These are phyloP conservation scores for Sisor rabdophorus DNA, from an alignment of 2,113 vertebrate species.

Conservation along the genomic window DNA sequence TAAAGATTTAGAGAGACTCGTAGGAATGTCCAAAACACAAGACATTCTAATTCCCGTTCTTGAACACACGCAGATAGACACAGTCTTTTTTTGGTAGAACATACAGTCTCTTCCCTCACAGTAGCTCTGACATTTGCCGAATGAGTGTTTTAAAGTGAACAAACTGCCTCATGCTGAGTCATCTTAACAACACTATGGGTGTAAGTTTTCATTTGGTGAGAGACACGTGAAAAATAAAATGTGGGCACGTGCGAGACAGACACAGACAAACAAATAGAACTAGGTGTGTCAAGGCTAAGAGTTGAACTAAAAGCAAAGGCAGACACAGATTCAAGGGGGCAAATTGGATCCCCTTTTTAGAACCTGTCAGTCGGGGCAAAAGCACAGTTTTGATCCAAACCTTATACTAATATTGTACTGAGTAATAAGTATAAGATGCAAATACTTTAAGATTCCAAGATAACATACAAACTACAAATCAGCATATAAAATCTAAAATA, in stretches of 20 bases:
- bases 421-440: not conserved
- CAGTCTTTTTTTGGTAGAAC: conserved; percentile 28
- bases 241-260: conserved; percentile 27
- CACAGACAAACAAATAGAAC: conserved; percentile 27
- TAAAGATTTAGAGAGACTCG: conserved; percentile 6
- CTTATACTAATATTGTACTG: not conserved
- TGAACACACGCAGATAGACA: not conserved
- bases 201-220: conserved; percentile 33
- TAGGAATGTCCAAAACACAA: conserved; percentile 40
- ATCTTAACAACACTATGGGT: conserved; percentile 36
- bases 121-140: conserved; percentile 39
- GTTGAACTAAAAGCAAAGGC: not conserved
- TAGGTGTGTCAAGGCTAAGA: not conserved
- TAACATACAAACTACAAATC: not conserved
- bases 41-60: conserved; percentile 34
- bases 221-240: conserved; percentile 29
- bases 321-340: not conserved
- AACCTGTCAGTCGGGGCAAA: not conserved
- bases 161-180: conserved; percentile 38
- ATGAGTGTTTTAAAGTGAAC: conserved; percentile 38
- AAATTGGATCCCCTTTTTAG: not conserved
- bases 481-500: not conserved
- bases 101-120: conserved; percentile 36
- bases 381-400: not conserved
- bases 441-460: not conserved